Evolutionary conservation across 2,888 invertebrate genomes (phyloP).

Genomic region (Ischnura elegans): DNA sequence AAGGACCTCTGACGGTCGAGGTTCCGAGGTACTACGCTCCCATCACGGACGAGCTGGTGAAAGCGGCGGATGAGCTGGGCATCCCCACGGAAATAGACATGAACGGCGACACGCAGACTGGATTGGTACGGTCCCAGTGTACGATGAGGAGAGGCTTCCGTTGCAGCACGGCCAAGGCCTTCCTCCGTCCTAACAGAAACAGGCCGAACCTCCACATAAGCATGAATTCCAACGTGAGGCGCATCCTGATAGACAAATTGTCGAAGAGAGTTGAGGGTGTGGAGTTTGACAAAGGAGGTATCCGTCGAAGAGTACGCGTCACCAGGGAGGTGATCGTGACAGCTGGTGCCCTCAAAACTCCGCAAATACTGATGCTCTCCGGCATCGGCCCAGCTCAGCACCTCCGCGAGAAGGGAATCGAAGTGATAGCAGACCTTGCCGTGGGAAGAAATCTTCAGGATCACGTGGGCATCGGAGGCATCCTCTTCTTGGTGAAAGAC

Average conservation of each 20-base stretch:
- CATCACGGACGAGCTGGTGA: conserved; percentile 39
- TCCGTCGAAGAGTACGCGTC: conserved; percentile 75
- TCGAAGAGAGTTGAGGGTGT: conserved; percentile 78
- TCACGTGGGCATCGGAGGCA: conserved; percentile 77
- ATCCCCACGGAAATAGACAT: conserved; percentile 76
- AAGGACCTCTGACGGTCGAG: conserved; percentile 78
- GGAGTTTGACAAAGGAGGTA: conserved; percentile 74
- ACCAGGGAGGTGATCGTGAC: conserved; percentile 83
- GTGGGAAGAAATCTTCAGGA: conserved; percentile 82
- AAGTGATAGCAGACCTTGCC: conserved; percentile 77
- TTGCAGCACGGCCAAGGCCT: conserved; percentile 77
- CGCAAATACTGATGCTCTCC: conserved; percentile 85
- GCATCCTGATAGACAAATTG: conserved; percentile 79
- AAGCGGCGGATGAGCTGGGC: conserved; percentile 64
- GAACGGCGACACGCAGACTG: conserved; percentile 78
- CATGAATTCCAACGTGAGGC: conserved; percentile 80
- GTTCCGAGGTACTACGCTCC: conserved; percentile 74
- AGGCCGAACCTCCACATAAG: conserved; percentile 82
- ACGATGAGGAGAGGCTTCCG: conserved; percentile 76
- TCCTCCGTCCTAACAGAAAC: conserved; percentile 78
- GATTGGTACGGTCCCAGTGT: conserved; percentile 78
- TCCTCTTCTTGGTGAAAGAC: conserved; percentile 75
- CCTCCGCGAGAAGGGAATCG: conserved; percentile 78
- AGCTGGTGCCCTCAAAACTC: conserved; percentile 84
- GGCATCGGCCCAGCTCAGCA: conserved; percentile 82